Base-by-base conservation (phyloP, 1,140 invertebrate species). In the Phthorimaea operculella region DNA sequence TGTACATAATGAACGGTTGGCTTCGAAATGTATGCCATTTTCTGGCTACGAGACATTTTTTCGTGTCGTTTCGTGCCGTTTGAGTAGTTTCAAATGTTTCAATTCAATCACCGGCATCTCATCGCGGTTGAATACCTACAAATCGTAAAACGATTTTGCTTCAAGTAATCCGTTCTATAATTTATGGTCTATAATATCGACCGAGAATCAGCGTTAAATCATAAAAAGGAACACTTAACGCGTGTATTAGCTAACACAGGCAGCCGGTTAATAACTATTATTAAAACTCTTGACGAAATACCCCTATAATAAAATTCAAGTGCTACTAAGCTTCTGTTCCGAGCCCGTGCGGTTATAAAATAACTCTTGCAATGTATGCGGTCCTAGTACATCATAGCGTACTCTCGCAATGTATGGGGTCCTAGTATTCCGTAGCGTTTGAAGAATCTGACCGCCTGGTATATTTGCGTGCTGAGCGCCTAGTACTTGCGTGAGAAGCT, bases 181-280 rank as follows among this genome's bases (percentile, higher is more conserved):
- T 74, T 76, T 77, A 77, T 69, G 64, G 59, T 54, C 70, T 44
- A 58, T 76, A 77, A 79, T 79, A 72, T 74, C 68, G 68, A 56
- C 57, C 33, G 58, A 58, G 70, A 71, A 76, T 76, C 71, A 64
- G 70, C 64, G 68, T 75, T 74, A 73, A 74, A 76, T 79, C 72
- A 79, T 77, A 79, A 82, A 82, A 76, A 72, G 60, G 56, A 74
- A 53, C 72, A 74, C 70, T 80, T 78, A 71, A 71, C 70, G 60
- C 63, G 58, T 60, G 61, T 66, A 78, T 79, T 79, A 79, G 73
- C 70, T 66, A 66, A 67, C 68, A 62, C 76, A 57, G 64, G 72
- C 71, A 74, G 71, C 78, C 65, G 64, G 74, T 73, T 80, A 83
- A 83, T 80, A 76, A 77, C 77, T 79, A 70, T 79, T 75, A 83